Base-by-base conservation (phyloP, 30 jellyfish, hydroid and myxozoan genomes). In the Turritopsis dohrnii region DNA sequence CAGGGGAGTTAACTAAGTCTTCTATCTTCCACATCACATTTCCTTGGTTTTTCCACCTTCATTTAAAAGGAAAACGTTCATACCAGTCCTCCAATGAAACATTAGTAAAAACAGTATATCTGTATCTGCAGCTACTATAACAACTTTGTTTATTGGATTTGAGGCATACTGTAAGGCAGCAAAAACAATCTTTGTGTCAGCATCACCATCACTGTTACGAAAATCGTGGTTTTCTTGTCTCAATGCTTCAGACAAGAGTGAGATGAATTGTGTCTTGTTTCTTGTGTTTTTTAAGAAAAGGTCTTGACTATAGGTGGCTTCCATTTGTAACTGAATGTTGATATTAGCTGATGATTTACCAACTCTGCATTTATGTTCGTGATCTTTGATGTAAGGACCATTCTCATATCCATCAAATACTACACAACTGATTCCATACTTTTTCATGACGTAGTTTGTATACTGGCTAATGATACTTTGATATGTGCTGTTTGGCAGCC, bases 171-270 rank as follows among this genome's bases (percentile, higher is more conserved):
- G n/a, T n/a, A n/a, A n/a, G n/a, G n/a, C n/a, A n/a, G n/a, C n/a
- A n/a, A n/a, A 21, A 23, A 60, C 73, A 60, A 60, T 60, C 72
- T 54, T 18, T 54, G 72, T 54, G 72, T 54, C 72, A 54, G 72
- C n/a, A 54, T 54, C n/a, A n/a, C n/a, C n/a, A n/a, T n/a, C n/a
- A n/a, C 72, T 54, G n/a, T 54, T 54, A 21, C 72, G 72, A 21
- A 54, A 18, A 54, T 54, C 72, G n/a, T 54, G 72, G 18, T n/a
- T n/a, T 54, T 54, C 72, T 16, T 54, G 18, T 54, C 72, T 54
- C n/a, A 54, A 21, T 54, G 21, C 21, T n/a, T n/a, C n/a, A n/a
- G n/a, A n/a, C n/a, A n/a, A n/a, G n/a, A n/a, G n/a, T n/a, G n/a
- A n/a, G n/a, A 60, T 60, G 19, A 60, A 60, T 60, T 60, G 73